Evolutionary conservation across 2,888 invertebrate genomes (phyloP).

Genomic region (Spialia ferax): DNA sequence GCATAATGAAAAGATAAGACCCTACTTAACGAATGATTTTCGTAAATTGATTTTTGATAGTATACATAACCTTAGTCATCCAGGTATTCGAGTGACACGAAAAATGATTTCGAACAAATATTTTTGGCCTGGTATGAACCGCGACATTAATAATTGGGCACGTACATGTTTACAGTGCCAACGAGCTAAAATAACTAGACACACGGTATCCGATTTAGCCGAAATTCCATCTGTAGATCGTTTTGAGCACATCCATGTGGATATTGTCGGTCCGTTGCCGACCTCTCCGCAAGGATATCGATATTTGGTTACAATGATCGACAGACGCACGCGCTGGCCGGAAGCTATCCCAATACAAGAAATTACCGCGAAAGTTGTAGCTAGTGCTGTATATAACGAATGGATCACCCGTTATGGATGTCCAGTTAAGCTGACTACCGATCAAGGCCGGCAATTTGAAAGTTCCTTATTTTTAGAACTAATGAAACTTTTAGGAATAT

Average conservation of each 20-base stretch:
- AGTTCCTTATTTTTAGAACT: background rate
- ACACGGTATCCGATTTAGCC: background rate
- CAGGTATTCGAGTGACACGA: slow-evolving; percentile 12
- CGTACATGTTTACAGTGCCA: background rate
- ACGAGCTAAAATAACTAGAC: background rate
- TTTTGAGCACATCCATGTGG: background rate
- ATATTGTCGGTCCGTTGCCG: background rate
- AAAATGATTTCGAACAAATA: background rate
- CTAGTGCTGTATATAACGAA: background rate
- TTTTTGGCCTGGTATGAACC: slow-evolving; percentile 1
- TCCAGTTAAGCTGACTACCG: background rate
- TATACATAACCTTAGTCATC: slow-evolving; percentile 16
- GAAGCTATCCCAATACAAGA: background rate
- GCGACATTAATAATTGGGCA: slow-evolving; percentile 10
- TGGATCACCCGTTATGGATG: slow-evolving; percentile 8
- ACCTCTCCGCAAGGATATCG: background rate
- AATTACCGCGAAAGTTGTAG: background rate
- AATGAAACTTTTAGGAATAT: background rate
- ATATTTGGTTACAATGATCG: background rate
- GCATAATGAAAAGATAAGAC: background rate
- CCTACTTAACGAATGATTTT: background rate
- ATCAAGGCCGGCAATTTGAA: background rate
- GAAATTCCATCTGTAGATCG: background rate
- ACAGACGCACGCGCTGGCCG: background rate
- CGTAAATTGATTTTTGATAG: background rate